A percentile compares a stretch with the other conserved stretches of the same genome.
Evolutionary conservation across 2,797 vertebrate species (phyloP).

Genomic region (Lindbergichthys nudifrons): DNA sequence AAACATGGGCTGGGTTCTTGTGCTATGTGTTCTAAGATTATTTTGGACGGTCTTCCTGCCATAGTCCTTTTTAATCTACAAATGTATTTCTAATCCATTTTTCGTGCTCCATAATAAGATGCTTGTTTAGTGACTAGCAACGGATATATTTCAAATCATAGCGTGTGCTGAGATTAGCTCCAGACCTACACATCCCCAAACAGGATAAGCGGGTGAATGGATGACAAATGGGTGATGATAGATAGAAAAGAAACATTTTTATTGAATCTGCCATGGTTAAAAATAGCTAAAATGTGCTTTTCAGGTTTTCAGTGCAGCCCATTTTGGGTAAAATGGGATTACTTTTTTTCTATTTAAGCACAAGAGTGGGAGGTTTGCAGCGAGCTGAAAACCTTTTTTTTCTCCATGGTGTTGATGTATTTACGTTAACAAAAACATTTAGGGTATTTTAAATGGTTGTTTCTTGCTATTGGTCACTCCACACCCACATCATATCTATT

Average conservation of each 20-base stretch:
- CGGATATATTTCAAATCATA: slow-evolving; percentile 5
- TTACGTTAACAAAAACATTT: slow-evolving; percentile 9
- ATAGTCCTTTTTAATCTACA: slow-evolving; percentile 18
- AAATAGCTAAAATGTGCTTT: slow-evolving; percentile 11
- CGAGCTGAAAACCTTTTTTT: slow-evolving; percentile 28
- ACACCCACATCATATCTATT: too few species aligned
- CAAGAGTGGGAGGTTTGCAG: slow-evolving; percentile 21
- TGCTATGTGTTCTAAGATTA: background rate
- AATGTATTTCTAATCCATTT: slow-evolving; percentile 33
- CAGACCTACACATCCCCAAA: background rate
- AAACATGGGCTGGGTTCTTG: background rate
- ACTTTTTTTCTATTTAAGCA: slow-evolving; percentile 29
- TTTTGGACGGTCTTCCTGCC: background rate
- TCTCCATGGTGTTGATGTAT: slow-evolving; percentile 1
- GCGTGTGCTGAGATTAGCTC: background rate
- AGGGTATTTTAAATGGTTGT: background rate
- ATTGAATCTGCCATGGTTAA: background rate
- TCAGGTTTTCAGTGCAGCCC: slow-evolving; percentile 20
- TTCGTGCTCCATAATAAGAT: background rate
- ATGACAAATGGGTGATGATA: too few species aligned
- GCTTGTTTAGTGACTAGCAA: background rate
- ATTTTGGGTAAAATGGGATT: slow-evolving; percentile 32
- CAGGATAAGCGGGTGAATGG: background rate
- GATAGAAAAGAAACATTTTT: background rate
- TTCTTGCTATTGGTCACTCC: too few species aligned